Conservation (phyloP, 2,113 vertebrate species). For the Dryoscopus gambensis region DNA sequence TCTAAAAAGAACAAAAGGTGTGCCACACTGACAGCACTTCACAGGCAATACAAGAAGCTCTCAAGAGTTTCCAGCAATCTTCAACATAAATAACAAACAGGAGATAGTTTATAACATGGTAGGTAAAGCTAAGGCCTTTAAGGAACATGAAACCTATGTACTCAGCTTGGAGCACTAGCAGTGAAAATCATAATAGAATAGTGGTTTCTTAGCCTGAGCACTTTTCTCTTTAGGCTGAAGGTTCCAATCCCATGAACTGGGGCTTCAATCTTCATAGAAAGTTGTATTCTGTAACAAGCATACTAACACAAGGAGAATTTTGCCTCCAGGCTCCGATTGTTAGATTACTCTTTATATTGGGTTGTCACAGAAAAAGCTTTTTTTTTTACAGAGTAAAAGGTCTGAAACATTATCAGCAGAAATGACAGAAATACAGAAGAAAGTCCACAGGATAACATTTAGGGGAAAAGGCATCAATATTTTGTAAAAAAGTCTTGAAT, state of each 20-base stretch:
- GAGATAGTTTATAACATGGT: conserved; percentile 69
- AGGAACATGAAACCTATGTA: conserved; percentile 74
- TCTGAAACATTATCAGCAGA: not conserved
- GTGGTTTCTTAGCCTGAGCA: conserved; percentile 53
- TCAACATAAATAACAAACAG: conserved; percentile 73
- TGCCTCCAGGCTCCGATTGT: not conserved
- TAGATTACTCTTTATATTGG: not conserved
- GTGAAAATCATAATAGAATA: not conserved
- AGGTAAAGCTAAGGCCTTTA: conserved; percentile 75
- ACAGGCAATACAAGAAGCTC: conserved; percentile 33
- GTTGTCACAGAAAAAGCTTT: not conserved
- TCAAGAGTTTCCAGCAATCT: conserved; percentile 65
- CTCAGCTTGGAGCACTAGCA: not conserved
- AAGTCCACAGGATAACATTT: not conserved
- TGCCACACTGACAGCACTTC: conserved; percentile 51
- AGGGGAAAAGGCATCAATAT: not conserved
- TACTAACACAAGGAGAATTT: not conserved
- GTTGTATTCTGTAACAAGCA: not conserved
- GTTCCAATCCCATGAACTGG: not conserved
- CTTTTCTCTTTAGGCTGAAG: conserved; percentile 71
- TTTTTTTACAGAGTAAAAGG: not conserved
- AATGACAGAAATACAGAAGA: not conserved
- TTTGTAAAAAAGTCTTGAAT: not conserved
- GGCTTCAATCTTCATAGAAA: not conserved
- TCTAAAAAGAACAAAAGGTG: conserved; percentile 62